A percentile compares a stretch with the other conserved stretches of the same genome.
Conservation (phyloP, 2,797 vertebrate genomes). For the Helostoma temminkii region DNA sequence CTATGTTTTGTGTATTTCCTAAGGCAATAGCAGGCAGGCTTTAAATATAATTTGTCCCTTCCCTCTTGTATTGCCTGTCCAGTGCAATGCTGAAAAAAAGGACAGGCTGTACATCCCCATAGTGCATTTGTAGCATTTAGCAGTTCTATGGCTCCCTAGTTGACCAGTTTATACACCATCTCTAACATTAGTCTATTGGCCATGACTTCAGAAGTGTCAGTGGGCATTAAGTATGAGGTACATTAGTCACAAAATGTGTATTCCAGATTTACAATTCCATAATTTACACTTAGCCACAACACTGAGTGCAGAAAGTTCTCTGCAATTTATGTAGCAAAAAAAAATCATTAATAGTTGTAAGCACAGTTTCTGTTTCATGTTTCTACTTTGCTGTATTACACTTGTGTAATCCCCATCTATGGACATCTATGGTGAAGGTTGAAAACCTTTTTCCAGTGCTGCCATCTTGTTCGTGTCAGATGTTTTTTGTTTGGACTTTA, state of each 20-base stretch:
- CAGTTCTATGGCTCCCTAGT: conserved; percentile 6
- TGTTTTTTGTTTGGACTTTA: too few species aligned
- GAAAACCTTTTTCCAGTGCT: too few species aligned
- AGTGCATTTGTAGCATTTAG: conserved; percentile 27
- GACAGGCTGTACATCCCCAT: conserved; percentile 27
- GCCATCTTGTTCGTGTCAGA: too few species aligned
- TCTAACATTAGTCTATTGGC: not conserved
- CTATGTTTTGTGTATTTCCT: conserved; percentile 54
- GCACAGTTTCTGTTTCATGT: too few species aligned
- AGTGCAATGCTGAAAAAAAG: conserved; percentile 33
- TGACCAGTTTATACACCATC: too few species aligned
- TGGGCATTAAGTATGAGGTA: too few species aligned
- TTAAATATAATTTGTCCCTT: conserved; percentile 52
- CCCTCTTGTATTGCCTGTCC: conserved; percentile 39
- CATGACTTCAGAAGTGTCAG: too few species aligned
- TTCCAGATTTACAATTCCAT: not conserved
- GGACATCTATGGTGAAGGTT: too few species aligned
- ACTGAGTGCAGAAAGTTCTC: not conserved
- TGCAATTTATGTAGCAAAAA: not conserved
- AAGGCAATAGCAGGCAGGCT: conserved; percentile 53
- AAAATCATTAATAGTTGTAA: too few species aligned
- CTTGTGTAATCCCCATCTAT: too few species aligned
- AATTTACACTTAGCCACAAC: not conserved
- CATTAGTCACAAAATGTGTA: not conserved
- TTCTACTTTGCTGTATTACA: too few species aligned